Evolutionary conservation across 2,113 vertebrate species (phyloP).

Genomic region (Proterorhinus semilunaris): DNA sequence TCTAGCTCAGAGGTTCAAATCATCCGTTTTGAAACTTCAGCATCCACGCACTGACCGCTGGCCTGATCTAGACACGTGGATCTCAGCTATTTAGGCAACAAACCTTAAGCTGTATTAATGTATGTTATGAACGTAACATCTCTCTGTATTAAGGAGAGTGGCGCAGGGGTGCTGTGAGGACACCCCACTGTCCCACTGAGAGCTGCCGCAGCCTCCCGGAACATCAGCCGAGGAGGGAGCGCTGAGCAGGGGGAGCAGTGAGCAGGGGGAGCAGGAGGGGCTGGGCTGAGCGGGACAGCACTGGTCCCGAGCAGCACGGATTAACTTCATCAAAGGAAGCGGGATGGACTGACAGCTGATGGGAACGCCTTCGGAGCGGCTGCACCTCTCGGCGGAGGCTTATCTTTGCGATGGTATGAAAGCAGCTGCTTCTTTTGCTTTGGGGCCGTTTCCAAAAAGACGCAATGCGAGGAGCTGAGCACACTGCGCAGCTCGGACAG

Average conservation of each 20-base stretch:
- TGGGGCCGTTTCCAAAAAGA: conserved; percentile 53
- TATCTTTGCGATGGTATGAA: conserved; percentile 79
- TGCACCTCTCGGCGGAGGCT: conserved; percentile 70
- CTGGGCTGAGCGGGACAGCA: conserved; percentile 72
- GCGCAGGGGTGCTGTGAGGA: not conserved
- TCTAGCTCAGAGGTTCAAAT: no score
- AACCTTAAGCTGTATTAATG: no score
- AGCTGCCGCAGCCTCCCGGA: conserved; percentile 66
- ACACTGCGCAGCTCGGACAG: conserved; percentile 50
- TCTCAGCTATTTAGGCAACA: no score
- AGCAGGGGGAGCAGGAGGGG: not conserved
- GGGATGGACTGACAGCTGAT: conserved; percentile 63
- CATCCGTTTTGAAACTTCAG: no score
- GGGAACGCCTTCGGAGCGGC: conserved; percentile 69
- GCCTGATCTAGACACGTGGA: no score
- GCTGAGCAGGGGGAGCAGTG: not conserved
- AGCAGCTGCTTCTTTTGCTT: conserved; percentile 48
- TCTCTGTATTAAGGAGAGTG: no score
- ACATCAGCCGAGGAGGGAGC: conserved; percentile 14
- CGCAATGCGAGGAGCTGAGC: conserved; percentile 57
- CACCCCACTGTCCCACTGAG: conserved; percentile 45
- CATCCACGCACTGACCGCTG: no score
- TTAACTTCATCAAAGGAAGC: conserved; percentile 46
- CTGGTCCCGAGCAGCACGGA: conserved; percentile 68
- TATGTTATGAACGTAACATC: no score